phyloP scores from a whole-genome alignment of 2,888 invertebrate genomes.

The Melitaea athalia region DNA sequence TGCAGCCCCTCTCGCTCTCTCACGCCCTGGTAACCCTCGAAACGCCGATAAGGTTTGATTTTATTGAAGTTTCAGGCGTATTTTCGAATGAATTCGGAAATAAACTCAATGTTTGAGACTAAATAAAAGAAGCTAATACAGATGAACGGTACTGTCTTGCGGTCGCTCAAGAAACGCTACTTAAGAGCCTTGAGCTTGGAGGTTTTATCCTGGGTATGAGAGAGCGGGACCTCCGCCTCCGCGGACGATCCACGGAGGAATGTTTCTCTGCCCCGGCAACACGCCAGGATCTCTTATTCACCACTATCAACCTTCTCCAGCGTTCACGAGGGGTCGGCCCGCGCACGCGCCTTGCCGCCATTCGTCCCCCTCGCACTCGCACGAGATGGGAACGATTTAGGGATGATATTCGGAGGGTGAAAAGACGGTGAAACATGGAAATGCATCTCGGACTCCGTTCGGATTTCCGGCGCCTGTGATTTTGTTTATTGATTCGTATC shows the following conservation, averaged over 20 bases:
- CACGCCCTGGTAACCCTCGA: constrained; percentile 63
- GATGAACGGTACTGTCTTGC: constrained; percentile 24
- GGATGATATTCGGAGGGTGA: constrained; percentile 80
- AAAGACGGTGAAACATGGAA: constrained; percentile 80
- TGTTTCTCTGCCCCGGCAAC: constrained; percentile 70
- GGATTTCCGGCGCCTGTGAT: constrained; percentile 81
- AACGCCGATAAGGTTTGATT: constrained; percentile 28
- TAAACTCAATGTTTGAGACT: constrained; percentile 1
- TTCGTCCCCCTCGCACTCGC: constrained; percentile 59
- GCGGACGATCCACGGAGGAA: constrained; percentile 79
- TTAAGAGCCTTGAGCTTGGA: constrained; percentile 48
- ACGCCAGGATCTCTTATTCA: constrained; percentile 71
- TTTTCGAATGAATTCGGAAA: constrained; percentile 17
- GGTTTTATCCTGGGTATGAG: constrained; percentile 64
- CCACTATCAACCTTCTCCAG: constrained; percentile 71
- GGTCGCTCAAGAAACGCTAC: constrained; percentile 27
- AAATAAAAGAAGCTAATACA: constrained; percentile 18
- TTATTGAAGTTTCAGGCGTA: constrained; percentile 25
- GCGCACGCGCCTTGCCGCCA: constrained; percentile 67
- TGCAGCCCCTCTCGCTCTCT: constrained; percentile 72
- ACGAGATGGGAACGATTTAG: constrained; percentile 61
- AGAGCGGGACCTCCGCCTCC: constrained; percentile 79
- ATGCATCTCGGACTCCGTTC: constrained; percentile 80
- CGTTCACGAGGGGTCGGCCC: constrained; percentile 73
- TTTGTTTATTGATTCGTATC: constrained; percentile 81